Conservation (phyloP, 2,888 invertebrate species). For the Andrena praecox region DNA sequence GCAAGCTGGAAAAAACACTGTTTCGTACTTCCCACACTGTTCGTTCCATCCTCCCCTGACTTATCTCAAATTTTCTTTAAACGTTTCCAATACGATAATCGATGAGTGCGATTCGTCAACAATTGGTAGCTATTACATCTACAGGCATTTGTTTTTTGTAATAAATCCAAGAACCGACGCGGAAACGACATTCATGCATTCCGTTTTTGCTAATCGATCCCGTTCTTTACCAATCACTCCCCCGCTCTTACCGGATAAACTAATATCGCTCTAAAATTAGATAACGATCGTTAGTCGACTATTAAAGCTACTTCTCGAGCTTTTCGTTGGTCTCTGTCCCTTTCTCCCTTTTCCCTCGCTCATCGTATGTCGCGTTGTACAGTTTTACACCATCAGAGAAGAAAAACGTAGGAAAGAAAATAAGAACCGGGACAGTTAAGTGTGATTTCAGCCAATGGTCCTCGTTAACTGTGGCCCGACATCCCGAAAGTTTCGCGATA, state of each 20-base stretch:
- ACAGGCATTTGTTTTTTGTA: background rate
- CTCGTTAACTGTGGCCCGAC: background rate
- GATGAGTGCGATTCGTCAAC: background rate
- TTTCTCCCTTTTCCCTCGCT: conserved; percentile 36
- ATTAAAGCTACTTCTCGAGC: conserved; percentile 52
- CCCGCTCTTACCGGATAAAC: conserved; percentile 53
- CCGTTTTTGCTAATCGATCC: background rate
- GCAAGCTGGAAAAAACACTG: conserved; percentile 12
- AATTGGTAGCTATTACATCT: conserved; percentile 19
- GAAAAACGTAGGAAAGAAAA: conserved; percentile 7
- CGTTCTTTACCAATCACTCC: conserved; percentile 38
- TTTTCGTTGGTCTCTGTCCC: conserved; percentile 39
- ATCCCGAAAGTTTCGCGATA: background rate
- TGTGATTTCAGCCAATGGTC: background rate
- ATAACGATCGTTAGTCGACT: conserved; percentile 70
- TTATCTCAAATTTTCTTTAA: background rate
- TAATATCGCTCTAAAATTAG: conserved; percentile 73
- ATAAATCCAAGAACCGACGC: conserved; percentile 5
- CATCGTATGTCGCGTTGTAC: background rate
- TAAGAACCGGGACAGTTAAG: background rate
- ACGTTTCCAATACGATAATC: background rate
- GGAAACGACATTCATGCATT: conserved; percentile 15
- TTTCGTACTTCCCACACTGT: background rate
- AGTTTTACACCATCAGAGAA: background rate
- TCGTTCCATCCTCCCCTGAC: background rate